These are phyloP conservation scores for Promerops cafer DNA, from an alignment of 2,113 vertebrate species.

Conservation along the genomic window DNA sequence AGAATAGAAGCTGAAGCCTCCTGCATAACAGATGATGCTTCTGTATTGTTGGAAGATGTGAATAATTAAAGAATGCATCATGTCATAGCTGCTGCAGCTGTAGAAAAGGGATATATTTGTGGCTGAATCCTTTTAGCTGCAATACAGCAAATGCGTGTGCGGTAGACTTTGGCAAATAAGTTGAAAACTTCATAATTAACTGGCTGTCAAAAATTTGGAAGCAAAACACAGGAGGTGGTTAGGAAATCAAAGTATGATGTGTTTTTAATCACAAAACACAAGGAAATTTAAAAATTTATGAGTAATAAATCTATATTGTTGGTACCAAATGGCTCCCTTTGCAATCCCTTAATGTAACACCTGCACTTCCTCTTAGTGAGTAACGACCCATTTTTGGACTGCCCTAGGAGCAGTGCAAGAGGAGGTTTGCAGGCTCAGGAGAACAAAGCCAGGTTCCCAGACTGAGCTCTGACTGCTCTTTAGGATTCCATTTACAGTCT, in stretches of 20 bases:
- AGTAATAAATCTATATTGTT: constrained; percentile 54
- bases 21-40: constrained; percentile 21
- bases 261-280: constrained; percentile 59
- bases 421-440: constrained; percentile 53
- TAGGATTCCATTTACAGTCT: constrained; percentile 52
- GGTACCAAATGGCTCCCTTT: constrained; percentile 50
- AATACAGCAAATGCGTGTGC: background rate
- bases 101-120: background rate
- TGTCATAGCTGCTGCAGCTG: background rate
- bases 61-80: background rate
- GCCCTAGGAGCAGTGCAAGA: constrained; percentile 8
- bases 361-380: constrained; percentile 38
- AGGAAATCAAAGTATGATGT: constrained; percentile 58
- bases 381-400: constrained; percentile 45
- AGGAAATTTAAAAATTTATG: constrained; percentile 49
- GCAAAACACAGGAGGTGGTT: constrained; percentile 37
- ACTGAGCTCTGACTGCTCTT: constrained; percentile 36
- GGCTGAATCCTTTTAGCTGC: background rate
- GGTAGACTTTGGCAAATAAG: background rate
- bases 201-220: constrained; percentile 58
- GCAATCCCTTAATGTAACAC: constrained; percentile 59
- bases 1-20: background rate
- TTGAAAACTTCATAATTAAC: constrained; percentile 58
- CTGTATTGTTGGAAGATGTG: background rate
- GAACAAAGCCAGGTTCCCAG: constrained; percentile 59